These are phyloP conservation scores for human (Homo sapiens) DNA, from an alignment of 2,113 vertebrate species.

Conservation along the genomic window DNA sequence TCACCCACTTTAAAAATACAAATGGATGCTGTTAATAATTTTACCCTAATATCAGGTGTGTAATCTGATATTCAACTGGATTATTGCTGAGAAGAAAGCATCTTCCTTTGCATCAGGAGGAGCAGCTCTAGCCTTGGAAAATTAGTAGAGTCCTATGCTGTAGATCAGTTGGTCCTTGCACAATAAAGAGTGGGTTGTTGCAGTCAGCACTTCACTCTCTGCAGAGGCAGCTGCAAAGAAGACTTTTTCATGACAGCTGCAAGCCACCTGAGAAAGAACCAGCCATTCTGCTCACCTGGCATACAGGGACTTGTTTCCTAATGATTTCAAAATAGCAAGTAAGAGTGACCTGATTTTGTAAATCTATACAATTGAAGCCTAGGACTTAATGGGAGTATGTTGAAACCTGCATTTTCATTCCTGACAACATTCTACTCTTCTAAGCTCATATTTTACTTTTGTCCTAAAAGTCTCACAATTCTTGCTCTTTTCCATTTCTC, in stretches of 20 bases:
- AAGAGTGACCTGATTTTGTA: not conserved
- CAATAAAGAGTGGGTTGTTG: not conserved
- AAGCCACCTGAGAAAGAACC: not conserved
- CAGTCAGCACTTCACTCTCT: not conserved
- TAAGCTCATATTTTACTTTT: not conserved
- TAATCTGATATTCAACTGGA: not conserved
- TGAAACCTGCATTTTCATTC: not conserved
- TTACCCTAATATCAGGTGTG: not conserved
- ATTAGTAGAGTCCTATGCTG: not conserved
- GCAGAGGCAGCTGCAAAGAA: not conserved
- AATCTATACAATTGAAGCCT: not conserved
- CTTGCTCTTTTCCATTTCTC: not conserved
- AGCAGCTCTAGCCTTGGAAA: rapidly evolving
- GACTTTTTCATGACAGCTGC: not conserved
- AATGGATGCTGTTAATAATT: not conserved
- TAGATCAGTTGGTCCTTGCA: not conserved
- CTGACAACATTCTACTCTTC: not conserved
- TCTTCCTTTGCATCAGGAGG: not conserved
- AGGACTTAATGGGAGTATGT: not conserved
- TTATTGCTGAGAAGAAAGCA: not conserved
- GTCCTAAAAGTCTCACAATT: not conserved
- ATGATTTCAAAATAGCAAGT: not conserved
- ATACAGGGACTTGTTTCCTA: not conserved
- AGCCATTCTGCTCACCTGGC: rapidly evolving
- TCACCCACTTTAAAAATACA: not conserved